Conservation (phyloP, 2,113 vertebrate genomes). For the Hemichromis elongatus region DNA sequence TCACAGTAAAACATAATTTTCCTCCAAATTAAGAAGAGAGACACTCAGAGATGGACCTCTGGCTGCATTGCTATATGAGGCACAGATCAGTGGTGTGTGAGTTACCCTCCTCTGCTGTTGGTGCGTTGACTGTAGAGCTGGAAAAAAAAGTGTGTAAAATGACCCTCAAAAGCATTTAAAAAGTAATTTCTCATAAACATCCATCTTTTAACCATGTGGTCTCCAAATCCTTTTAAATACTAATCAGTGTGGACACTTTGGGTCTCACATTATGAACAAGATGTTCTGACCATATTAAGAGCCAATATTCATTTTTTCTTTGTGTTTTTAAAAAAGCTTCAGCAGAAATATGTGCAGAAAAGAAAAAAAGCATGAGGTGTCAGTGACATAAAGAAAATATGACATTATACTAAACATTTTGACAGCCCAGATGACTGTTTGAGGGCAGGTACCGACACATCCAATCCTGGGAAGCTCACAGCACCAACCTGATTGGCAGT, state of each 20-base stretch:
- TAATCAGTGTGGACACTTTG: not conserved
- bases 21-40: not conserved
- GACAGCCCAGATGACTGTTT: constrained; percentile 16
- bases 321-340: not conserved
- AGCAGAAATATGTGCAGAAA: constrained; percentile 2
- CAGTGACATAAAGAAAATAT: constrained; percentile 45
- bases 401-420: constrained; percentile 49
- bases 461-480: constrained; percentile 16
- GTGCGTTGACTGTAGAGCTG: not conserved
- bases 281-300: not conserved
- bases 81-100: not conserved
- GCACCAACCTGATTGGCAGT: constrained; percentile 14
- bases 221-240: not conserved
- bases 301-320: not conserved
- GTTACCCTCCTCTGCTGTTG: constrained; percentile 1
- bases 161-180: not conserved
- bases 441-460: not conserved
- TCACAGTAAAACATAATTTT: not conserved
- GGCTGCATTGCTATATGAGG: not conserved
- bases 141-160: not conserved
- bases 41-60: not conserved
- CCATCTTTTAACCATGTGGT: not conserved
- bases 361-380: constrained; percentile 3
- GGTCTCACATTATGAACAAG: not conserved
- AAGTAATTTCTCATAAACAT: not conserved